These are phyloP conservation scores for Phaedon cochleariae DNA, from an alignment of 2,888 invertebrate species.

Conservation along the genomic window DNA sequence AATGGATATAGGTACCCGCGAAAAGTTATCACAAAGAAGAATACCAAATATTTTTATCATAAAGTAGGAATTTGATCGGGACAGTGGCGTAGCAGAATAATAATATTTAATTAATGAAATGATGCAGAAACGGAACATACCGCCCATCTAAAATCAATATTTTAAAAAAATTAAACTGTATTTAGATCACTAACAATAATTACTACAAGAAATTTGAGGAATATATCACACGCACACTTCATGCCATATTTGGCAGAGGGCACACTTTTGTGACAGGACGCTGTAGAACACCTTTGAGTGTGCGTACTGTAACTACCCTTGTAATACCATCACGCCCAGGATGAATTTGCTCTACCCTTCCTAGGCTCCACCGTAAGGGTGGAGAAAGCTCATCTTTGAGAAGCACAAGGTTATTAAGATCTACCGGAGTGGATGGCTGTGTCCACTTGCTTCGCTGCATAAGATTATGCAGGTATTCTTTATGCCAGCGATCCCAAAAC, in stretches of 20 bases:
- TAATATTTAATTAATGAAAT: too few relatives aligned
- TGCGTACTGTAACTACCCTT: neutral
- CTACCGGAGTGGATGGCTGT: neutral
- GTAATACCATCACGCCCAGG: neutral
- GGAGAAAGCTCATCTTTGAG: conserved; percentile 1
- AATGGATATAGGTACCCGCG: too few relatives aligned
- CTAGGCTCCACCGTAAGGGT: neutral
- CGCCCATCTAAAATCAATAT: too few relatives aligned
- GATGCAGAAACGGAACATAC: too few relatives aligned
- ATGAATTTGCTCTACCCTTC: conserved; percentile 2
- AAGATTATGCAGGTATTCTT: neutral
- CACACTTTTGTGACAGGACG: neutral
- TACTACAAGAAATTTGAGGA: neutral
- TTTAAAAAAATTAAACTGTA: too few relatives aligned
- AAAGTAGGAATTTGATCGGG: too few relatives aligned
- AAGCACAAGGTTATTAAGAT: neutral
- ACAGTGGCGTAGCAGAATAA: too few relatives aligned
- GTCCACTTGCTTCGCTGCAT: neutral
- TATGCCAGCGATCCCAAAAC: neutral
- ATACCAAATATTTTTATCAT: too few relatives aligned
- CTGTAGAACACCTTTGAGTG: neutral
- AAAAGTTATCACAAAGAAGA: too few relatives aligned
- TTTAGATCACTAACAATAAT: too few relatives aligned
- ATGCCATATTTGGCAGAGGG: conserved; percentile 1
- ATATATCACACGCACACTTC: too few relatives aligned